phyloP scores from a whole-genome alignment of 2,113 vertebrate species.

The Petaurus breviceps region DNA sequence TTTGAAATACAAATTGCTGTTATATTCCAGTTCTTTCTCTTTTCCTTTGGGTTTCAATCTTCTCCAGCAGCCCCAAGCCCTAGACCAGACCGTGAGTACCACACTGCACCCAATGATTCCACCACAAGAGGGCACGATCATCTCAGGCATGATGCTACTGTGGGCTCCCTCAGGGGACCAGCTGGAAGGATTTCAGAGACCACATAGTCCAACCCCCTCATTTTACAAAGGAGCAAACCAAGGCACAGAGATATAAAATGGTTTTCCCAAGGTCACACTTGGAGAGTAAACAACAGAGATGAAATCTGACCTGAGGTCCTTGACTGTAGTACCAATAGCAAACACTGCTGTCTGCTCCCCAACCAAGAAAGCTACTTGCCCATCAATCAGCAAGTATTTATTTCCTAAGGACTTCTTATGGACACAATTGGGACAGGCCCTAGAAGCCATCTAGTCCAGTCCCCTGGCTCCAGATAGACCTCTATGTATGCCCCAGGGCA shows the following conservation, averaged over 20 bases:
- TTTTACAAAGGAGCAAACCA: neutral
- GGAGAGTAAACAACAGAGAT: neutral
- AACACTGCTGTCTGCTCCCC: neutral
- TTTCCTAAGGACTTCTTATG: neutral
- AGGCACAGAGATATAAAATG: neutral
- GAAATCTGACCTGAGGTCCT: neutral
- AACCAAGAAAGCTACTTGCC: neutral
- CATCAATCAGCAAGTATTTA: neutral
- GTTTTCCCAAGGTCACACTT: neutral
- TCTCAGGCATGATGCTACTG: neutral
- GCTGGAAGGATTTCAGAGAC: neutral
- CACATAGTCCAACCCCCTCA: no score
- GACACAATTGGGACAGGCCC: neutral
- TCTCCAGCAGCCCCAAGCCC: neutral
- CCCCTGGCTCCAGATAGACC: neutral
- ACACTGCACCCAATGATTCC: neutral
- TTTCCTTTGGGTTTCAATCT: neutral
- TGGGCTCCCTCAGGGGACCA: neutral
- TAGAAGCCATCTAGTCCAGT: neutral
- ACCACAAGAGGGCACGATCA: neutral
- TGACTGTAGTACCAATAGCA: neutral
- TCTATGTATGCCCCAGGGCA: no score
- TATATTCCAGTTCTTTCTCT: no score
- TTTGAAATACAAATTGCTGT: neutral
- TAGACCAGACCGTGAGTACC: neutral